Evolutionary conservation across 1,140 invertebrate genomes (phyloP).

Genomic region (Hestina assimilis): DNA sequence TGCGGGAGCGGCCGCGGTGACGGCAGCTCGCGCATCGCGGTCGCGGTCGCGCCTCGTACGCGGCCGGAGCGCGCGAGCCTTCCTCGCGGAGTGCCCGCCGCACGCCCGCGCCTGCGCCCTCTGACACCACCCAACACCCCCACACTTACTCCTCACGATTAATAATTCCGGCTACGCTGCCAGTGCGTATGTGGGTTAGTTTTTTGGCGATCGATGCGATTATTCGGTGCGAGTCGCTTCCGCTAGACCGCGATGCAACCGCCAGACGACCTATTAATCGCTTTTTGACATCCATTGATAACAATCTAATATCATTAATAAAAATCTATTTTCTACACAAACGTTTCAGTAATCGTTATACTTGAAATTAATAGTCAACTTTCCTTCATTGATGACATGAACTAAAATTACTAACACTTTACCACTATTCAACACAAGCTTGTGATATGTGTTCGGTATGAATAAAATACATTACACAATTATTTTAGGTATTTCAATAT

Average conservation of each 20-base stretch:
- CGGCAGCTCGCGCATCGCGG: conserved; percentile 62
- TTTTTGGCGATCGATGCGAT: conserved; percentile 77
- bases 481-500: too few species aligned
- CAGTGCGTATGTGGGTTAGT: conserved; percentile 77
- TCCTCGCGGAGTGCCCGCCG: conserved; percentile 61
- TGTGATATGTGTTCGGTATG: too few species aligned
- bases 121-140: conserved; percentile 25
- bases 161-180: conserved; percentile 76
- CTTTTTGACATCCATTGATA: conserved; percentile 21
- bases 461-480: too few species aligned
- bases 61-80: conserved; percentile 68
- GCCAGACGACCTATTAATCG: conserved; percentile 62
- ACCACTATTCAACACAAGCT: too few species aligned
- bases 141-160: conserved; percentile 64
- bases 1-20: conserved; percentile 62
- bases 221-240: conserved; percentile 63
- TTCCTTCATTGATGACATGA: background rate
- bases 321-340: background rate
- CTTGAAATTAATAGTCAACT: background rate
- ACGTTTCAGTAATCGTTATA: background rate
- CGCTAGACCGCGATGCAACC: conserved; percentile 39
- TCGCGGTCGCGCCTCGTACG: conserved; percentile 50
- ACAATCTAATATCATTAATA: background rate
- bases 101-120: conserved; percentile 52
- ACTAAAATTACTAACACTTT: background rate